Base-by-base conservation (phyloP, 1,140 invertebrate genomes). In the Hirudo medicinalis region DNA sequence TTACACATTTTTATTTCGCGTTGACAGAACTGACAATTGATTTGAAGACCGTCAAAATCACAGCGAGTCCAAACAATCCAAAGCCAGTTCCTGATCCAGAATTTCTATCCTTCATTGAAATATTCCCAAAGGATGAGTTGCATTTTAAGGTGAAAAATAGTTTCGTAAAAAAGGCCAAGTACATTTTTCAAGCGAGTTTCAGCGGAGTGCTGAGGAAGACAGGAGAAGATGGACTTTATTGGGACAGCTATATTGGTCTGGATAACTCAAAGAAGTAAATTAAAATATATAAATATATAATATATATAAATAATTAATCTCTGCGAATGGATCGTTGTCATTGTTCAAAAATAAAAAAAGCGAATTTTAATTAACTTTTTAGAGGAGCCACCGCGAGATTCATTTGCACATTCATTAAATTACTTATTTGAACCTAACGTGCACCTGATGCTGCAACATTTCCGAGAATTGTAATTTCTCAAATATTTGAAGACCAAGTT, bases 141-240 rank as follows among this genome's bases (percentile, higher is more conserved):
- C 43, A 49, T 49, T 49, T 49, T 17, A 49, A 49, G 11, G 43
- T 13, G 4, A 49, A 8, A 49, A 49, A 49, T 17, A 49, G 43
- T 49, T 49, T 54, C 22, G 25, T 70, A 11, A 40, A 13, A 20
- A 25, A 36, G 36, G 69, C 49, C 69, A 54, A 70, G 13, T 70
- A 70, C 22, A 53, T 70, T 54, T 25, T 70, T 13, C 32, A 53
- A 22, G 69, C 49, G 19, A 32, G 13, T 25, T 70, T 54, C 22
- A 53, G 17, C 19, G 53, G 43, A 70, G 53, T 22, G 2, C 5
- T 70, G 29, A 25, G 69, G 11, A 70, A 70, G 11, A 1, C 43
- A 5, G 69, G 69, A 54, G 32, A 63, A 32, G 57, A 70, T 22
- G 69, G 69, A 49, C 53, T 70, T n/a, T 70, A 70, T 25, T 70